Base-by-base conservation (phyloP, 2,888 invertebrate genomes). In the Drosophila vallismaia region DNA sequence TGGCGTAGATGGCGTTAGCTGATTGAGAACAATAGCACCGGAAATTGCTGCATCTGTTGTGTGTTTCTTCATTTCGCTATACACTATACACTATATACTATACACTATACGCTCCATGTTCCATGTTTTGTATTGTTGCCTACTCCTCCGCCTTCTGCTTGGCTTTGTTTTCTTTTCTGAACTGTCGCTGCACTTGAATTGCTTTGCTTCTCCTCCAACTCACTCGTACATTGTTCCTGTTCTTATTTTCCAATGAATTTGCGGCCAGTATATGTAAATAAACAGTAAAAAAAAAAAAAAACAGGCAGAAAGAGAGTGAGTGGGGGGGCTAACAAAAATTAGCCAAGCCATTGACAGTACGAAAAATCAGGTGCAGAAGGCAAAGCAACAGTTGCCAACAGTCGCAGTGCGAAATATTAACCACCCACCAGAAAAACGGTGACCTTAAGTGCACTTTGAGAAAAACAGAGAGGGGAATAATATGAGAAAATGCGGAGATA, bases 21-120 rank as follows among this genome's bases (percentile, higher is more conserved):
- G 81, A 80, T 84, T 80, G 82, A 80, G 82, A 80, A 81, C 85
- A 80, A 80, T 80, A 78, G 78, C 81, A 79, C 79, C 79, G 79
- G 79, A 84, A 80, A 80, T 80, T 81, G 84, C 73, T 84, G 85
- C 79, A 80, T 80, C 82, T 84, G 79, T 81, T 84, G 79, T 80
- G 36, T 79, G 67, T 75, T 78, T 48, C 40, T 42, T 45, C 49
- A 33, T 64, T 60, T 60, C 53, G 54, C 45, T 24, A 12, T 46
- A 14, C 45, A 26, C 49, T 42, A 44, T 53, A 54, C 42, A n/a
- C 54, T 52, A n/a, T n/a, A n/a, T n/a, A n/a, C 45, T 24, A 12
- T 46, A 14, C 45, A 26, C 49, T 42, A 44, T 53, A 54, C 42
- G 14, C 54, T 52, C 42, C 62, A 66, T 51, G 60, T 64, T 55